These are phyloP conservation scores for Acromyrmex heyeri DNA, from an alignment of 1,140 invertebrate species.

Conservation along the genomic window DNA sequence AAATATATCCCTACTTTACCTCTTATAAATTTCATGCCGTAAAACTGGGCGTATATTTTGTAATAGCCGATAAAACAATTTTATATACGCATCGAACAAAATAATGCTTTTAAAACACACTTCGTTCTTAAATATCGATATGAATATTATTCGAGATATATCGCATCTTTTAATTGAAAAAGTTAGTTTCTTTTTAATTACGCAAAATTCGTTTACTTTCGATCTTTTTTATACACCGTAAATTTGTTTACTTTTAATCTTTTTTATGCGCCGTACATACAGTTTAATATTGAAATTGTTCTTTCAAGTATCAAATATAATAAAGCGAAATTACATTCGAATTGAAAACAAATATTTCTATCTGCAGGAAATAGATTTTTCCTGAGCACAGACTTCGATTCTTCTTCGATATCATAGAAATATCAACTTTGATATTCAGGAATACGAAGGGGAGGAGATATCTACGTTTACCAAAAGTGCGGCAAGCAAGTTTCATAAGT, in stretches of 20 bases:
- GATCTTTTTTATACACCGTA: not conserved
- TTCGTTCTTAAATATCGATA: not conserved
- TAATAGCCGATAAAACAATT: constrained; percentile 7
- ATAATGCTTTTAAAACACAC: not conserved
- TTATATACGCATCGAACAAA: not conserved
- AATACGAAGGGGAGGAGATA: constrained; percentile 1
- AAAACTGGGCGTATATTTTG: not conserved
- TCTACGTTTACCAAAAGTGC: constrained; percentile 24
- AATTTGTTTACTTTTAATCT: not conserved
- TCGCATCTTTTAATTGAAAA: not conserved
- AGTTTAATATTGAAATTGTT: constrained; percentile 7
- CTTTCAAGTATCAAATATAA: not conserved
- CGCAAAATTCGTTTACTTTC: not conserved
- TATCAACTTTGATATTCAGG: constrained; percentile 17
- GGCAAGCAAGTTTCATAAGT: constrained; percentile 49
- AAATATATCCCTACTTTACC: constrained; percentile 19
- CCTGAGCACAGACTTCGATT: not conserved
- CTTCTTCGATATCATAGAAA: constrained; percentile 21
- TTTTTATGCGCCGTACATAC: not conserved
- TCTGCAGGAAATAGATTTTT: not conserved
- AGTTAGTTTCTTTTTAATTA: not conserved
- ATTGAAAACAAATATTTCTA: constrained; percentile 13
- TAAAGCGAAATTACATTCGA: not conserved
- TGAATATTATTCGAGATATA: not conserved
- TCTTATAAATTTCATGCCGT: not conserved